Percentiles rank a stretch among this genome's conserved stretches.
Evolutionary conservation across 2,888 invertebrate species (phyloP).

Genomic region (Monoplex corrugatus): DNA sequence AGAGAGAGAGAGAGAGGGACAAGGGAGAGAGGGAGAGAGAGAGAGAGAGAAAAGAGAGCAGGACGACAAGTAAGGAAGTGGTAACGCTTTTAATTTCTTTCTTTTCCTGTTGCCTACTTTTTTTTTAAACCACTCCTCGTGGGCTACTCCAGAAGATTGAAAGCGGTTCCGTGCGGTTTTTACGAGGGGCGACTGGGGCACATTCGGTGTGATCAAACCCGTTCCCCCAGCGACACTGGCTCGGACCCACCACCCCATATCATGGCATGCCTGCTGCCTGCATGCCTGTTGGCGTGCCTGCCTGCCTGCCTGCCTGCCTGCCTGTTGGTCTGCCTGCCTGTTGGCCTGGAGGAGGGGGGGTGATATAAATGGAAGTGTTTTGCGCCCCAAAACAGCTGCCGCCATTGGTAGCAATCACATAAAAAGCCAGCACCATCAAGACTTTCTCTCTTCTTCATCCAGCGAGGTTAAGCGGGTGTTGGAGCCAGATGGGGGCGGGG

Average conservation of each 20-base stretch:
- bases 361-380: slow-evolving; percentile 31
- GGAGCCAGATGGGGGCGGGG: not conserved
- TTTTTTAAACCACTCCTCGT: not conserved
- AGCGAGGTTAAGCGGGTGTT: not conserved
- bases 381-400: slow-evolving; percentile 26
- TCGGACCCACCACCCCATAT: not conserved
- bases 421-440: not conserved
- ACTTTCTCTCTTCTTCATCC: not conserved
- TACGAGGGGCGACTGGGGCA: not conserved
- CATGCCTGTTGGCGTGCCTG: not conserved
- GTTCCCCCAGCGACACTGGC: slow-evolving; percentile 4
- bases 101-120: not conserved
- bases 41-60: too few relatives aligned
- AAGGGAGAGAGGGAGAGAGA: too few relatives aligned
- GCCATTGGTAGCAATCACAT: slow-evolving; percentile 41
- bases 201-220: slow-evolving; percentile 21
- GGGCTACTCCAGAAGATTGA: slow-evolving; percentile 24
- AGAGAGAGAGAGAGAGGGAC: too few relatives aligned
- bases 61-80: too few relatives aligned
- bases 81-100: too few relatives aligned
- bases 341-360: not conserved
- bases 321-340: not conserved
- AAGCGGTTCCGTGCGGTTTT: not conserved
- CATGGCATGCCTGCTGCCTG: not conserved
- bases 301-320: not conserved